Conservation (phyloP, 2,888 invertebrate species). For the Sclerodermus sp. region DNA sequence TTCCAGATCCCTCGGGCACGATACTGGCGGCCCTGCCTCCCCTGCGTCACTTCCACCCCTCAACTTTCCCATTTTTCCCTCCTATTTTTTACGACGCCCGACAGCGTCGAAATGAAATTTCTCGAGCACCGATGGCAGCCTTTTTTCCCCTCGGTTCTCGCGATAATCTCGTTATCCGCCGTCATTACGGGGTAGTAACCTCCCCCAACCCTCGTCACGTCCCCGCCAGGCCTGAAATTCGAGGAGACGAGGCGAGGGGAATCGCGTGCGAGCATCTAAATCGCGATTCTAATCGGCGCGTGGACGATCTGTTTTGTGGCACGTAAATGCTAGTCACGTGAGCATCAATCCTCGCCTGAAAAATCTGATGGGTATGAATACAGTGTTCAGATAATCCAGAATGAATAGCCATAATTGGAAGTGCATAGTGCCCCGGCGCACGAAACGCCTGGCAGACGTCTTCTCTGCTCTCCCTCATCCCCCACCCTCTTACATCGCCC, state of each 20-base stretch:
- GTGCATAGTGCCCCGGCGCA: too few relatives aligned
- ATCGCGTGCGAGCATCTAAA: slow-evolving; percentile 28
- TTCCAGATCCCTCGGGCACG: slow-evolving; percentile 21
- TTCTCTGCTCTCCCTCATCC: too few relatives aligned
- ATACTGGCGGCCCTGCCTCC: slow-evolving; percentile 5
- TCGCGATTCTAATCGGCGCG: slow-evolving; percentile 25
- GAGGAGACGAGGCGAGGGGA: slow-evolving; percentile 23
- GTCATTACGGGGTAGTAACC: slow-evolving; percentile 32
- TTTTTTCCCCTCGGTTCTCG: slow-evolving; percentile 17
- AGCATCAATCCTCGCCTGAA: too few relatives aligned
- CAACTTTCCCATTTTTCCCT: slow-evolving; percentile 2
- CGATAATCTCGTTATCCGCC: slow-evolving; percentile 46
- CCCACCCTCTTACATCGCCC: too few relatives aligned
- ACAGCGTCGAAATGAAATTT: slow-evolving; percentile 32
- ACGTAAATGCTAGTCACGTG: slow-evolving; percentile 16
- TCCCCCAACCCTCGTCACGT: too few relatives aligned
- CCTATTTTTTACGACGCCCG: slow-evolving; percentile 9
- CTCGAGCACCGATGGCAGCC: slow-evolving; percentile 12
- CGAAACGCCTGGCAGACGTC: too few relatives aligned
- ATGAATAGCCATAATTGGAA: too few relatives aligned
- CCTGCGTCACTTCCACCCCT: background rate
- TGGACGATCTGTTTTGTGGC: slow-evolving; percentile 24
- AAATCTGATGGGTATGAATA: too few relatives aligned
- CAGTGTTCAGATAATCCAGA: too few relatives aligned
- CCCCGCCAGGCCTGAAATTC: too few relatives aligned